These are phyloP conservation scores for Polydesmus complanatus DNA, from an alignment of 2,888 invertebrate species.

Conservation along the genomic window DNA sequence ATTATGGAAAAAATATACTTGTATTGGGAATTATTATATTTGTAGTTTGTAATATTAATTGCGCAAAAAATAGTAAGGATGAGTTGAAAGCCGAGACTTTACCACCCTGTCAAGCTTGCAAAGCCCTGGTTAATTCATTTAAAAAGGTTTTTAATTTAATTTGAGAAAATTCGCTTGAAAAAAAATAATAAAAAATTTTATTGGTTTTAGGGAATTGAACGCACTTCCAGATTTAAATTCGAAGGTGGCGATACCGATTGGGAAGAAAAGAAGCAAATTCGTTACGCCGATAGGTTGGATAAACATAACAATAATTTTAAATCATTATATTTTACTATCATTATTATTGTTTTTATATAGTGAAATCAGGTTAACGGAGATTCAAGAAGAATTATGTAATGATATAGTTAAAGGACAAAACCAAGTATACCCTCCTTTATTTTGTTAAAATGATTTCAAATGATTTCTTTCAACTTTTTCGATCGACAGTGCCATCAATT, in stretches of 20 bases:
- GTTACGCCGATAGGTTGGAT: slow-evolving; percentile 54
- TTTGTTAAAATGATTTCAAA: slow-evolving; percentile 9
- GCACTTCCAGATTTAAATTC: slow-evolving; percentile 71
- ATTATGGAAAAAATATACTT: not conserved
- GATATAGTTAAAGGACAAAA: slow-evolving; percentile 55
- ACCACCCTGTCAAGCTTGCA: slow-evolving; percentile 12
- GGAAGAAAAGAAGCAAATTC: slow-evolving; percentile 72
- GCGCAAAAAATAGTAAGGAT: not conserved
- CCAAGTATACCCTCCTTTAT: slow-evolving; percentile 27
- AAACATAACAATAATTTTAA: not conserved
- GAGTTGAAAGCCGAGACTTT: slow-evolving; percentile 1
- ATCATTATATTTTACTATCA: not conserved
- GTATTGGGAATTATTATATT: too few relatives aligned
- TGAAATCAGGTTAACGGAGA: slow-evolving; percentile 79
- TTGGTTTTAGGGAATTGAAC: slow-evolving; percentile 51
- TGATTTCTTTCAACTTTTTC: slow-evolving; percentile 9
- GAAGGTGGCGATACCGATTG: slow-evolving; percentile 88
- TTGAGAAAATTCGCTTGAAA: not conserved
- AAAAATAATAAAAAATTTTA: not conserved
- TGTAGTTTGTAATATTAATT: too few relatives aligned
- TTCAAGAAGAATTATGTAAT: slow-evolving; percentile 71
- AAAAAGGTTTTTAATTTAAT: slow-evolving; percentile 7
- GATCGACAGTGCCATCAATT: slow-evolving; percentile 56
- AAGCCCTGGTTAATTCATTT: slow-evolving; percentile 3
- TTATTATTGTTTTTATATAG: slow-evolving; percentile 32